Percentiles rank a stretch among this genome's conserved stretches.
phyloP scores from a whole-genome alignment of 2,888 invertebrate genomes.

The Mythimna pallens region DNA sequence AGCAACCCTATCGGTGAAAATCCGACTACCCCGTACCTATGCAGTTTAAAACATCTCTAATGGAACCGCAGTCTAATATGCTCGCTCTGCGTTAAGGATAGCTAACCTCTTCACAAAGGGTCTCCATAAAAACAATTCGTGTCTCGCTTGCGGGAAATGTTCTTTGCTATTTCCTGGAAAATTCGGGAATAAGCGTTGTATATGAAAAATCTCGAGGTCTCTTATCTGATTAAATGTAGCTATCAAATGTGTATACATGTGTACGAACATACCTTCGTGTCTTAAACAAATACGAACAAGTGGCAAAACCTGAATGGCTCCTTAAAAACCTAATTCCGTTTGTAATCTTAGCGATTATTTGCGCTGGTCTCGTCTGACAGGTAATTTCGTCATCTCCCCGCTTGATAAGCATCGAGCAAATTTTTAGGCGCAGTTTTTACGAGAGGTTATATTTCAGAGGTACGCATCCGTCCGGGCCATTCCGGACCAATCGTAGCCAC shows the following conservation, averaged over 20 bases:
- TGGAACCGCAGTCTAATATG: too few species aligned
- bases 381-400: conserved; percentile 65
- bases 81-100: conserved; percentile 24
- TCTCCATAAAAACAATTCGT: conserved; percentile 54
- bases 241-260: conserved; percentile 4
- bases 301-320: conserved; percentile 3
- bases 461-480: conserved; percentile 49
- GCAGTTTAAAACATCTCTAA: too few species aligned
- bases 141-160: conserved; percentile 39
- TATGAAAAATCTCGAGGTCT: conserved; percentile 26
- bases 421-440: conserved; percentile 59
- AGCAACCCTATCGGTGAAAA: too few species aligned
- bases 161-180: conserved; percentile 47
- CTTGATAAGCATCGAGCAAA: conserved; percentile 62
- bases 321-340: conserved; percentile 63
- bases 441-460: conserved; percentile 59
- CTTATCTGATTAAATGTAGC: conserved; percentile 17
- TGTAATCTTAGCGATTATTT: conserved; percentile 68
- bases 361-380: conserved; percentile 68
- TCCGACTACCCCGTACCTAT: too few species aligned
- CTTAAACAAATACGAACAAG: neutral
- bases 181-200: conserved; percentile 45
- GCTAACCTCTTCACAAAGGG: conserved; percentile 37
- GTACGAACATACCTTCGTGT: too few species aligned
- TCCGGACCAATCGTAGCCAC: conserved; percentile 54